phyloP scores from a whole-genome alignment of 2,888 invertebrate species.

The Nemoura dubitans region DNA sequence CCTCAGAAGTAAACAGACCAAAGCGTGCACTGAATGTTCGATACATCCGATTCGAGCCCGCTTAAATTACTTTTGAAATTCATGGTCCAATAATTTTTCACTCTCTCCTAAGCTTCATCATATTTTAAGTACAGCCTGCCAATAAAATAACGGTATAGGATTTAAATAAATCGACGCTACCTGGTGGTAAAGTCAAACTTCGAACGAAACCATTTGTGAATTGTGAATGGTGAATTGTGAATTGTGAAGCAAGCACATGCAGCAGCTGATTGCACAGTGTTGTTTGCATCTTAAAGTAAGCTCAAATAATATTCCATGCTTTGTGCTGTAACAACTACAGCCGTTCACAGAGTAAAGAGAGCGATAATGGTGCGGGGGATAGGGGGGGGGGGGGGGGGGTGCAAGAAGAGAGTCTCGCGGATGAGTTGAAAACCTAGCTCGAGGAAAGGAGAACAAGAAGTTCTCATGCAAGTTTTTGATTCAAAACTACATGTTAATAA shows the following conservation, averaged over 20 bases:
- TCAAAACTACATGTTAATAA: slow-evolving; percentile 4
- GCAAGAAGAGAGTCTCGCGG: not conserved
- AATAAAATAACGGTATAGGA: too few relatives aligned
- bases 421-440: not conserved
- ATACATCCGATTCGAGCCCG: too few relatives aligned
- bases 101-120: too few relatives aligned
- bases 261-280: not conserved
- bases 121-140: too few relatives aligned
- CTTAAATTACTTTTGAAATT: too few relatives aligned
- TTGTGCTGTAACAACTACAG: not conserved
- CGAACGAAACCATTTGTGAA: not conserved
- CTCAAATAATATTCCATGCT: not conserved
- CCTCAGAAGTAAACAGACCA: too few relatives aligned
- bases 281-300: not conserved
- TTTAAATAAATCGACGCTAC: too few relatives aligned
- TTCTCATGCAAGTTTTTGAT: not conserved
- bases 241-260: not conserved
- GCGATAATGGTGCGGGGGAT: not conserved
- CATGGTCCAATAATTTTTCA: too few relatives aligned
- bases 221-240: too few relatives aligned
- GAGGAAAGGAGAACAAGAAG: not conserved
- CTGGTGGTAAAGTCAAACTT: not conserved
- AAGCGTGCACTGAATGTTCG: too few relatives aligned
- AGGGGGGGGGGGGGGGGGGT: not conserved
- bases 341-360: not conserved